Evolutionary conservation across 2,113 vertebrate species (phyloP).

Genomic region (Platichthys stellatus): DNA sequence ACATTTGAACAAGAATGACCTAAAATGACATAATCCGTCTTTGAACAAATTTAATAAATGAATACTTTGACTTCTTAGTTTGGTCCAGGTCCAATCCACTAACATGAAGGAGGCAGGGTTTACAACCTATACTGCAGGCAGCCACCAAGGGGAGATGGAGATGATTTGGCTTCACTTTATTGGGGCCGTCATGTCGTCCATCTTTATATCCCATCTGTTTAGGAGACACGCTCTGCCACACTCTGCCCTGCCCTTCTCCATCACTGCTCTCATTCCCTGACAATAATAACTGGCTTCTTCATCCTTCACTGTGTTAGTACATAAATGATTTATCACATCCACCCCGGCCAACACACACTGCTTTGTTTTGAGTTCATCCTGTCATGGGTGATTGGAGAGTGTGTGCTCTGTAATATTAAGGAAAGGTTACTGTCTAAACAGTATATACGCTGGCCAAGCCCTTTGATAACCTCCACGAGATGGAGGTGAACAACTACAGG

Average conservation of each 20-base stretch:
- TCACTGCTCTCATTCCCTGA: constrained; percentile 1
- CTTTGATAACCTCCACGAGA: constrained; percentile 5
- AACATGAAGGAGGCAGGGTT: too few relatives aligned
- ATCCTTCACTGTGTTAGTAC: constrained; percentile 29
- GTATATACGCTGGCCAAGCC: neutral
- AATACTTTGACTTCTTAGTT: too few relatives aligned
- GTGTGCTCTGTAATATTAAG: neutral
- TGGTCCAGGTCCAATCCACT: too few relatives aligned
- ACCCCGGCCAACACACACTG: neutral
- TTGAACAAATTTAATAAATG: too few relatives aligned
- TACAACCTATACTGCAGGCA: too few relatives aligned
- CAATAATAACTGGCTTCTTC: constrained; percentile 20
- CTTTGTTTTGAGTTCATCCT: constrained; percentile 18
- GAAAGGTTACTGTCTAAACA: constrained; percentile 18
- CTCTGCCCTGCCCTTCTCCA: constrained; percentile 1
- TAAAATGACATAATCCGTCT: too few relatives aligned
- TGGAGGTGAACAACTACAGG: constrained; percentile 28
- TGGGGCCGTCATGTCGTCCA: too few relatives aligned
- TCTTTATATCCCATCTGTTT: too few relatives aligned
- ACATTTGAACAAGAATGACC: neutral
- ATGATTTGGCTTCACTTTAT: too few relatives aligned
- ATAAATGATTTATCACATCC: constrained; percentile 28
- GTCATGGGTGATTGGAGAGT: constrained; percentile 7
- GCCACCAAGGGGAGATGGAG: too few relatives aligned
- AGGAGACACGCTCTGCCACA: neutral